Evolutionary conservation across 2,113 vertebrate genomes (phyloP), one percentile per base, ranked within the genome.

Genomic region (Varanus komodoensis): DNA sequence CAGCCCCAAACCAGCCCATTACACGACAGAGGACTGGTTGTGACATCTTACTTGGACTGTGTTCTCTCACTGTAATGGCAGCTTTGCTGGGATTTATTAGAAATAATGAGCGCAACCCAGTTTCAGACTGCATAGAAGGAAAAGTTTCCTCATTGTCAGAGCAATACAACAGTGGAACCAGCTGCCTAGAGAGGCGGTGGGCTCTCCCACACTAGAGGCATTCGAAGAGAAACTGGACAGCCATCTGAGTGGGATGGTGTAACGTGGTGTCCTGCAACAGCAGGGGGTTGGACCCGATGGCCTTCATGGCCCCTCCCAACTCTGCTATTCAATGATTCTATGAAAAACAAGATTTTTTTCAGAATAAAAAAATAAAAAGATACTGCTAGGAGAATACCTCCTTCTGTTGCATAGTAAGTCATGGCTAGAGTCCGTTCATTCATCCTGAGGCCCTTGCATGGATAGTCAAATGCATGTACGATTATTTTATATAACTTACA

Each of bases 341-440:
- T 44, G 38, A 52, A 82, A 82, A 82, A 12, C 23, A 32, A 73
- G 78, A 32, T 54, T 81, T 54, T 64, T 64, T 64, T 64, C 3
- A 15, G 17, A 14, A 14, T 64, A 38, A 25, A 17, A 14, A 71
- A 19, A 17, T n/a, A 67, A 25, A 38, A 44, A 19, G 1, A 50
- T 67, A 25, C 64, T 29, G 68, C n/a, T 27, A 11, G 32, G 44
- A 32, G 73, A 91, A 96, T 95, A 98, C 98, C 88, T 97, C 97
- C 98, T 98, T 98, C 97, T 29, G 71, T 32, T 84, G 94, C 91
- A 64, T 97, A 98, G 52, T 96, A 95, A 6, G 95, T 93, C 6
- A 93, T 94, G 93, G 96, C 97, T 50, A 96, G 96, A 57, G 97
- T 97, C 87, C 44, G 87, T 91, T 98, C 97, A 2, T 96, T 95